Percentiles rank a stretch among this genome's conserved stretches.
These are phyloP conservation scores for Sandelia bainsii DNA, from an alignment of 2,797 vertebrate species.

Conservation along the genomic window DNA sequence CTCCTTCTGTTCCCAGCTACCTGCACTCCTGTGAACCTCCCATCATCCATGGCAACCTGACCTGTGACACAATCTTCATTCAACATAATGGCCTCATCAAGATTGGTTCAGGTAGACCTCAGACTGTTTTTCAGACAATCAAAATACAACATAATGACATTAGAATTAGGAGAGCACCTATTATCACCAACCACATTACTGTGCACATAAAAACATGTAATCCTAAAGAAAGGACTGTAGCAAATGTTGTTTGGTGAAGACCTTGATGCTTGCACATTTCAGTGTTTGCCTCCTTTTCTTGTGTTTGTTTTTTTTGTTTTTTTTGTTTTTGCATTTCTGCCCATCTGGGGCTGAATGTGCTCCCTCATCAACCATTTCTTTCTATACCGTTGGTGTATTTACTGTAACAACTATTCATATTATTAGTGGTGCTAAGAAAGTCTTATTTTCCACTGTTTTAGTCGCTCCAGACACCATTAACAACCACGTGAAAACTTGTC, in stretches of 20 bases:
- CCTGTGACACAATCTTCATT: conserved; percentile 99
- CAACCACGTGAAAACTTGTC: conserved; percentile 98
- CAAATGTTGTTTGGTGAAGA: too few species aligned
- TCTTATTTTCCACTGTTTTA: conserved; percentile 57
- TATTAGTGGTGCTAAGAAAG: not conserved
- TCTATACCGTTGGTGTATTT: not conserved
- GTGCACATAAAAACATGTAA: too few species aligned
- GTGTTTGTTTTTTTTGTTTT: too few species aligned
- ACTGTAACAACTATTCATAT: not conserved
- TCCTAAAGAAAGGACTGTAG: too few species aligned
- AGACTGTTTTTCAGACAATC: conserved; percentile 4
- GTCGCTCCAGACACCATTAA: conserved; percentile 99
- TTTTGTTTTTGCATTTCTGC: too few species aligned
- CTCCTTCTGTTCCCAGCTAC: conserved; percentile 84
- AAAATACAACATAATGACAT: too few species aligned
- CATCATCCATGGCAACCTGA: conserved; percentile 98
- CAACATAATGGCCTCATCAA: conserved; percentile 99
- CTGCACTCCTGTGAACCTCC: conserved; percentile 97
- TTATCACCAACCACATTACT: not conserved
- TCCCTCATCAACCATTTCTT: not conserved
- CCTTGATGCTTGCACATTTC: too few species aligned
- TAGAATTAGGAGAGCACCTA: not conserved
- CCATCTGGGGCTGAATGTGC: too few species aligned
- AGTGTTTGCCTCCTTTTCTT: too few species aligned
- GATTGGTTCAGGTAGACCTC: conserved; percentile 93